Base-by-base conservation (phyloP, 2,888 invertebrate species). In the Morpho achilles region DNA sequence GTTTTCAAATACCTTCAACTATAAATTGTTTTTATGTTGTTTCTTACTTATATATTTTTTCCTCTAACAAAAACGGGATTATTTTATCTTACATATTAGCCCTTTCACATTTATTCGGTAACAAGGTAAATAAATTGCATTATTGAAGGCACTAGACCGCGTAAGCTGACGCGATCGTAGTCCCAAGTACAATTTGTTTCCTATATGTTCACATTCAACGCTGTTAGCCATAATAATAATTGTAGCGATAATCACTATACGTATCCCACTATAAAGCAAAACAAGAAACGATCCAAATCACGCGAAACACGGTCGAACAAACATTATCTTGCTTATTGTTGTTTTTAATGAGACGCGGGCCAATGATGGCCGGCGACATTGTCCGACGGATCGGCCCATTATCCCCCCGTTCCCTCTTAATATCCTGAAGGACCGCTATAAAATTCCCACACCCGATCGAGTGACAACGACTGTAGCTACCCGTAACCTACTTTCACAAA, bases 291-390 rank as follows among this genome's bases (percentile, higher is more conserved):
- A 59, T 57, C 47, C 50, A 72, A 77, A 67, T 66, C 65, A 64
- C 58, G 62, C 60, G 60, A 63, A 63, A 32, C 58, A 64, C 60
- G 72, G 77, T 51, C 59, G 59, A 61, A 59, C 58, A 74, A 71
- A 75, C 78, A 79, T 83, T 82, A 82, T 75, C 72, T 67, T 67
- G 69, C 72, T 79, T 79, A 84, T 84, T 84, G 84, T 83, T 82
- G 85, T 84, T 82, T 81, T 83, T 83, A 84, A 84, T 82, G 84
- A 82, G 79, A 82, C 79, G 79, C 78, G 78, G 77, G 77, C 79
- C 73, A 77, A 77, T 75, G 77, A 80, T 74, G 77, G 70, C 68
- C 70, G 70, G 69, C 71, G 75, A 79, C 82, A 76, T 83, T 83
- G 84, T 85, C 80, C 80, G 69, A 68, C 70, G 79, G 77, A 82